Conservation (phyloP, 2,888 invertebrate species). For the Hirtodrosophila duncani region DNA sequence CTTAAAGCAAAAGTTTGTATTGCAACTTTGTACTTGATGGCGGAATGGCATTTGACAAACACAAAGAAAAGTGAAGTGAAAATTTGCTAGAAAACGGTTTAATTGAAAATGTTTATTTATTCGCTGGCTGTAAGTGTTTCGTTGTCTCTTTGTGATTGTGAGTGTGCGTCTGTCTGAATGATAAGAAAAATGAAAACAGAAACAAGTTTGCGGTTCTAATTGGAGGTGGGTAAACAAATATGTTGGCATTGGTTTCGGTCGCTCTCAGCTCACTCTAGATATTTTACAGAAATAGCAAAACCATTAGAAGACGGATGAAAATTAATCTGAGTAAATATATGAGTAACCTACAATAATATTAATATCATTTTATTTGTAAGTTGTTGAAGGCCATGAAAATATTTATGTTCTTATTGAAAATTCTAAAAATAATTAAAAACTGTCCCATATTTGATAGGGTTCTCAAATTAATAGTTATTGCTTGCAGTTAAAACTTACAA, state of each 20-base stretch:
- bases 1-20: conserved; percentile 15
- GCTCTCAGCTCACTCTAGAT: not conserved
- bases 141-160: not conserved
- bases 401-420: too few relatives aligned
- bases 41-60: conserved; percentile 6
- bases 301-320: too few relatives aligned
- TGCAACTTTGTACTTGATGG: conserved; percentile 5
- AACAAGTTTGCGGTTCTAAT: conserved; percentile 39
- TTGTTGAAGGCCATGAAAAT: too few relatives aligned
- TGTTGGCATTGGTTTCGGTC: conserved; percentile 5
- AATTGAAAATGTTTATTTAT: conserved; percentile 56
- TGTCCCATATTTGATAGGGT: too few relatives aligned
- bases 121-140: conserved; percentile 10
- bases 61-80: conserved; percentile 7
- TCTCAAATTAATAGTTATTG: too few relatives aligned
- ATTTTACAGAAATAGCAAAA: too few relatives aligned
- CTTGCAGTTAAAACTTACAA: too few relatives aligned
- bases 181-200: conserved; percentile 17
- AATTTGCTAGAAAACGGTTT: conserved; percentile 13
- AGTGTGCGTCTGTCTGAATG: not conserved
- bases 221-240: conserved; percentile 27
- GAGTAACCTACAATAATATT: too few relatives aligned
- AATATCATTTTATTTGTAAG: too few relatives aligned
- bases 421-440: not conserved
- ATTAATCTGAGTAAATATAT: too few relatives aligned